phyloP scores from a whole-genome alignment of 2,797 vertebrate genomes.

The Rallus crepitans region DNA sequence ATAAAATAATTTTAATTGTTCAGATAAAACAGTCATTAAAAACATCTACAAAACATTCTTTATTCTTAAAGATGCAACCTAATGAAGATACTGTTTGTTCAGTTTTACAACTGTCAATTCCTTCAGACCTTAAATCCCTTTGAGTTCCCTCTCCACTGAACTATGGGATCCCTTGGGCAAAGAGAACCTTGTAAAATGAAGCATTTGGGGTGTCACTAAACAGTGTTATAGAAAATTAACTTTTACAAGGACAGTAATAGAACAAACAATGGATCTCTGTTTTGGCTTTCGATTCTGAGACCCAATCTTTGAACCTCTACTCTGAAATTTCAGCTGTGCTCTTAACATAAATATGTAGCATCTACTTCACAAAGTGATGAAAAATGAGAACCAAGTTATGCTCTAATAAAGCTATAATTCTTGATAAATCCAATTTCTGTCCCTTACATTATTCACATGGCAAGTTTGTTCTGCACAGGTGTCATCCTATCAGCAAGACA shows the following conservation, averaged over 20 bases:
- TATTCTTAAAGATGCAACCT: not conserved
- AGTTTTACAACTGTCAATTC: not conserved
- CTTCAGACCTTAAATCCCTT: not conserved
- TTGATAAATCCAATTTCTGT: not conserved
- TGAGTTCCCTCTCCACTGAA: not conserved
- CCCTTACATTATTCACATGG: conserved; percentile 3
- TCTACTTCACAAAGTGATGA: not conserved
- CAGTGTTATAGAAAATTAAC: not conserved
- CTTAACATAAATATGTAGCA: not conserved
- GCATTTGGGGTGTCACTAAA: not conserved
- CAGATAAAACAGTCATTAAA: not conserved
- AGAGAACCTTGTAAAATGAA: not conserved
- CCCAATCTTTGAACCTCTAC: not conserved
- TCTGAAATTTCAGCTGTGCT: not conserved
- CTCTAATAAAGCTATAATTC: not conserved
- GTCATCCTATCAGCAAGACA: not conserved
- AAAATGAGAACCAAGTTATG: not conserved
- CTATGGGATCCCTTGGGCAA: not conserved
- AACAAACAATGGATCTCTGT: not conserved
- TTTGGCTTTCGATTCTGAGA: not conserved
- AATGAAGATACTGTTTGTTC: not conserved
- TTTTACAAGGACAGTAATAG: not conserved
- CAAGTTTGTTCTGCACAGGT: not conserved
- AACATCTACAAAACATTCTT: not conserved
- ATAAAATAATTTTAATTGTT: not conserved